Evolutionary conservation across 2,888 invertebrate genomes (phyloP), one percentile per base, ranked within the genome.

Genomic region (Crioceris asparagi): DNA sequence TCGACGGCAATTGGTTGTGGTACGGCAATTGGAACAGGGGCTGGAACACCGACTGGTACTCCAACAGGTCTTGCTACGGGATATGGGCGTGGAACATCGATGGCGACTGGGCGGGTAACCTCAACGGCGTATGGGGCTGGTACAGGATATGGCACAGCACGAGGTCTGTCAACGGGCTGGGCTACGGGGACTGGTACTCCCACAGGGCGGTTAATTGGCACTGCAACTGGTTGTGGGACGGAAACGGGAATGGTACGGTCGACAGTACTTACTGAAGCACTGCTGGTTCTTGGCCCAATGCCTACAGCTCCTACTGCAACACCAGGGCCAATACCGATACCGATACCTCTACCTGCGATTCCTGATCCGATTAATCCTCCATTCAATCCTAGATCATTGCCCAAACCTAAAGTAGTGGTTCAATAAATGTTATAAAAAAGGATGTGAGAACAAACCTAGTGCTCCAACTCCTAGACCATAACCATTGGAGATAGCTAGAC

Each of bases 181-280:
- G 62, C 59, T 37, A 57, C 55, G 12, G 59, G 54, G 12, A 63
- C 62, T n/a, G 54, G 46, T n/a, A 62, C 60, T 12, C 60, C 55
- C 14, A 40, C 59, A 45, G 32, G 62, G 57, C 48, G 62, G 51
- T 45, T 68, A 2, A 73, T 72, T 2, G 68, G 66, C 2, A 75
- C 74, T 10, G 73, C 73, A 48, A 72, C 71, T 5, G 51, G 73
- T 70, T 10, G 51, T 44, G 35, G 60, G 70, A 18, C 57, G 54
- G 53, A 47, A 6, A 55, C 49, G 14, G 72, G 64, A 11, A 78
- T 72, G 0, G 76, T 75, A 0, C 74, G 68, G 10, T 69, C 71
- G 11, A 57, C 44, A 17, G 57, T 55, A 32, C 52, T 51, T 34
- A 56, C 51, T 4, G 51, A 50, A 40, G 55, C 51, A 14, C 49